A percentile compares a stretch with the other conserved stretches of the same genome.
Evolutionary conservation across 2,888 invertebrate genomes (phyloP).

Genomic region (Diarsia rubi): DNA sequence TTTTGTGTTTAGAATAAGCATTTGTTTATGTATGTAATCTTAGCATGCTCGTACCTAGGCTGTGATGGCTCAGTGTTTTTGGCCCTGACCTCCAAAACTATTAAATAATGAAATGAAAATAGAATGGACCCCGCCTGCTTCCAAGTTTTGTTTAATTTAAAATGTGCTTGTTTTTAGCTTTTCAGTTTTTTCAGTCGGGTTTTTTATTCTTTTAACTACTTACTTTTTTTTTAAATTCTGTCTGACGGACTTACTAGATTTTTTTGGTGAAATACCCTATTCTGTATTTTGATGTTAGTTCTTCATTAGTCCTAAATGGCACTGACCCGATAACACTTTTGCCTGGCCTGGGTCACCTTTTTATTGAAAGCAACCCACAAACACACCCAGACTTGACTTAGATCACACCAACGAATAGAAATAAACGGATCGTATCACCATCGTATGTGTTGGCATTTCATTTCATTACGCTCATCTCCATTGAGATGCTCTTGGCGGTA

Average conservation of each 20-base stretch:
- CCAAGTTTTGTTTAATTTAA: too few relatives aligned
- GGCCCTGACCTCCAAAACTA: neutral
- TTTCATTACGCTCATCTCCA: conserved; percentile 42
- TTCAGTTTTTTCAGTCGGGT: too few relatives aligned
- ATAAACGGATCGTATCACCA: conserved; percentile 29
- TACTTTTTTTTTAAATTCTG: too few relatives aligned
- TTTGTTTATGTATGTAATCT: neutral
- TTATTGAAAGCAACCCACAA: neutral
- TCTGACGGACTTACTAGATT: too few relatives aligned
- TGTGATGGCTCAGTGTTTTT: neutral
- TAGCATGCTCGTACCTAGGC: neutral
- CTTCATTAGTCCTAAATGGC: too few relatives aligned
- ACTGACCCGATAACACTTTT: neutral
- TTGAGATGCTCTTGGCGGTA: conserved; percentile 40
- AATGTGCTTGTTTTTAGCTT: too few relatives aligned
- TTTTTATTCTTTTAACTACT: too few relatives aligned
- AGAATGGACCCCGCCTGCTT: too few relatives aligned
- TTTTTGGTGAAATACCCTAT: too few relatives aligned
- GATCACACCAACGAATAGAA: conserved; percentile 7
- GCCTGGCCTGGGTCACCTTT: neutral
- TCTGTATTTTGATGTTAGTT: too few relatives aligned
- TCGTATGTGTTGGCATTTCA: conserved; percentile 25
- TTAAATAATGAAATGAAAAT: too few relatives aligned
- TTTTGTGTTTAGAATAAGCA: neutral
- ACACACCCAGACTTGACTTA: neutral